Evolutionary conservation across 2,888 invertebrate genomes (phyloP).

Genomic region (Ophion ellenae): DNA sequence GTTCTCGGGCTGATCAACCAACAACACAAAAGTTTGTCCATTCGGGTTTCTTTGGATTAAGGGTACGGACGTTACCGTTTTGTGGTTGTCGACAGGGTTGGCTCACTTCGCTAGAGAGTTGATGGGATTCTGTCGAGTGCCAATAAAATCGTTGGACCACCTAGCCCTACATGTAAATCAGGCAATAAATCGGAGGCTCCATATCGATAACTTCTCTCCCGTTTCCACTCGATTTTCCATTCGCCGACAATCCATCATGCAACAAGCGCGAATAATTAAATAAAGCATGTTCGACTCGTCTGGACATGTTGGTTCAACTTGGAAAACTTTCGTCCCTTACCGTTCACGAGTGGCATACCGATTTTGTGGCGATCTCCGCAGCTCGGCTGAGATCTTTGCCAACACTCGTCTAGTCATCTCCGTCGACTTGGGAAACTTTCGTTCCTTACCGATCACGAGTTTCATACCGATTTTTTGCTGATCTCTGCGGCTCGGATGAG

Average conservation of each 20-base stretch:
- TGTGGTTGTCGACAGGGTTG: conserved; percentile 13
- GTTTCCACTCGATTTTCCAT: too few relatives aligned
- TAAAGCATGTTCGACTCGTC: not conserved
- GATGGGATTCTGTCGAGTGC: conserved; percentile 74
- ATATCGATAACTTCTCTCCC: conserved; percentile 40
- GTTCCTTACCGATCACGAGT: not conserved
- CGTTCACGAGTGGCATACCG: not conserved
- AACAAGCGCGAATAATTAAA: conserved; percentile 71
- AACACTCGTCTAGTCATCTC: not conserved
- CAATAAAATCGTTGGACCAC: conserved; percentile 74
- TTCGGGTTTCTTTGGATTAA: not conserved
- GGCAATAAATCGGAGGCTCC: conserved; percentile 68
- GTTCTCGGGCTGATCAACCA: conserved; percentile 16
- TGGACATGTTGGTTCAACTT: not conserved
- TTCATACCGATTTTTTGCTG: not conserved
- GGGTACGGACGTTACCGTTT: not conserved
- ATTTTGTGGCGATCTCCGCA: not conserved
- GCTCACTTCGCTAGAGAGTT: conserved; percentile 66
- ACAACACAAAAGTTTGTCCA: not conserved
- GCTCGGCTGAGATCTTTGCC: not conserved
- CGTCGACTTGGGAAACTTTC: not conserved
- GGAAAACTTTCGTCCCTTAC: not conserved
- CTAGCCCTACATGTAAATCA: conserved; percentile 63
- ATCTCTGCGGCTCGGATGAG: conserved; percentile 18
- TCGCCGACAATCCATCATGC: too few relatives aligned